Evolutionary conservation across 2,797 vertebrate genomes (phyloP), one percentile per base, ranked within the genome.

Genomic region (Aselliscus stoliczkanus): DNA sequence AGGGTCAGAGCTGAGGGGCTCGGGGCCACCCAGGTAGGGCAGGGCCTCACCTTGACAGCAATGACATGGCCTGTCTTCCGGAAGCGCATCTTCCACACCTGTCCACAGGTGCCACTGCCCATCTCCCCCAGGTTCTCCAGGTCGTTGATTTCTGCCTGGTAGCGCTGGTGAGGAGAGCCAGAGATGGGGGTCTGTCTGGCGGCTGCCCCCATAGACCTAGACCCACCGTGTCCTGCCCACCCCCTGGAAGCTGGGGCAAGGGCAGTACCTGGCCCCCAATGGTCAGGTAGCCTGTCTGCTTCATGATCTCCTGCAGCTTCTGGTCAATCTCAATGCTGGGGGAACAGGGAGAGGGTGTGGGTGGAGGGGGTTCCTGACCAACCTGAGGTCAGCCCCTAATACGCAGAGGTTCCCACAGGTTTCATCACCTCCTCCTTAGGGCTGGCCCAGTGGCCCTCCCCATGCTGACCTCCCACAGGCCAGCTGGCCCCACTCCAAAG

Each of bases 291-390:
- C 99, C 99, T 0, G 99, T 99, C 98, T 99, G 99, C 97, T 99
- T 99, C 99, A 99, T 99, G 95, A 99, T 99, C 98, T 99, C 99
- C 97, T 99, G 99, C 92, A 99, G 97, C 97, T 99, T 99, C 98
- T 99, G 99, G 97, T 99, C 99, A 44, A 99, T 99, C 98, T 99
- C 99, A 31, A 99, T 99, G 98, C 99, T 99, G 98, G 7, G 72
- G 94, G 88, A 27, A 93, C 44, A 95, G 37, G 31, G 29, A 64
- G 11, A 2, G 8, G 20, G 58, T 34, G 70, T 56, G 1, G 1
- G 69, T 31, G 69, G 58, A 42, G 11, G 29, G 31, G 15, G 15
- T 0, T 72, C 64, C 79, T 29, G 44, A 64, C n/a, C 72, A 52
- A n/a, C 8, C 13, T 0, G 15, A 69, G 9, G 42, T 31, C 34